Conservation (phyloP, 2,113 vertebrate species). For the Fulmarus glacialis region DNA sequence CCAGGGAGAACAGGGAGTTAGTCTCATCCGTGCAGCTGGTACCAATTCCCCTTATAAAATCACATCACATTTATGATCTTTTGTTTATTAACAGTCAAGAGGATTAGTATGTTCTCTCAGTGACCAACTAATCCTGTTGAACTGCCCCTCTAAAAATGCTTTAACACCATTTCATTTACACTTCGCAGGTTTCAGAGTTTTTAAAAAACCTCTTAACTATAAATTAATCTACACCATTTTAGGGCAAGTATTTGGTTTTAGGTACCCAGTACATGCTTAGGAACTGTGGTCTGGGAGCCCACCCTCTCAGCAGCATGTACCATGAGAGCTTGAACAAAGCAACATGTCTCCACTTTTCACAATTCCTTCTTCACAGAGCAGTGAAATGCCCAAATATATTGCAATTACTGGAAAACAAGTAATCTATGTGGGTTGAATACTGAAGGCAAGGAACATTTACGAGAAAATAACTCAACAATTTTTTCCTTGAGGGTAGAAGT, state of each 20-base stretch:
- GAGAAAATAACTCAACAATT: background rate
- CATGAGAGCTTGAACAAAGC: rapidly evolving
- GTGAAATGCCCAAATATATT: background rate
- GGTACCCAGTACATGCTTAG: background rate
- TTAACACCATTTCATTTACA: background rate
- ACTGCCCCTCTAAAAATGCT: background rate
- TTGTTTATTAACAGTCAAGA: background rate
- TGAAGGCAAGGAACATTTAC: background rate
- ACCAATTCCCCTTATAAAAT: background rate
- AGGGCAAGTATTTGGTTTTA: background rate
- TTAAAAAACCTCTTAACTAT: background rate
- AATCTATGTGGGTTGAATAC: background rate
- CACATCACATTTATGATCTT: background rate
- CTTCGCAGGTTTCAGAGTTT: background rate
- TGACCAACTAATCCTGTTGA: background rate
- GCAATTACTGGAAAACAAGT: background rate
- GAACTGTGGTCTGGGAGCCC: background rate
- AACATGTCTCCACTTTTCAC: background rate
- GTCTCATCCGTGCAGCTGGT: background rate
- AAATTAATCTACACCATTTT: background rate
- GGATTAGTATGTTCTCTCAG: background rate
- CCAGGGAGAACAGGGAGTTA: background rate
- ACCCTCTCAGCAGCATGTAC: background rate
- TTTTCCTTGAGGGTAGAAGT: background rate
- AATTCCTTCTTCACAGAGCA: background rate